A percentile compares a stretch with the other conserved stretches of the same genome.
Conservation (phyloP, 2,797 vertebrate species). For the Fratercula arctica region DNA sequence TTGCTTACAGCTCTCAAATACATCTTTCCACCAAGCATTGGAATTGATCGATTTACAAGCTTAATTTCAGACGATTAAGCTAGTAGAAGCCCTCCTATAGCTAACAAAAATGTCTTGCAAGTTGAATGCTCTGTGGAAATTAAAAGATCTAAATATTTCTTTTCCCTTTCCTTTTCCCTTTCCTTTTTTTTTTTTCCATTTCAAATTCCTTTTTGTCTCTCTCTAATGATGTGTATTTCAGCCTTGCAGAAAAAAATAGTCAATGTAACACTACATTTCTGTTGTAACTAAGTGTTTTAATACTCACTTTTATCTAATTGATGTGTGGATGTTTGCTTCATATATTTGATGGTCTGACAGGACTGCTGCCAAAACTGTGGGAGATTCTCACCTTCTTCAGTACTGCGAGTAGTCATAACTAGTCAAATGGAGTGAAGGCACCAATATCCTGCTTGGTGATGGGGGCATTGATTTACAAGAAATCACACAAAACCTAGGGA, state of each 20-base stretch:
- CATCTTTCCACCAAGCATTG: not conserved
- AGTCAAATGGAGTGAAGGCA: not conserved
- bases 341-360: not conserved
- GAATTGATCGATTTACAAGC: slow-evolving; percentile 42
- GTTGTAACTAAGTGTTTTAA: not conserved
- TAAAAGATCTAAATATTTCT: not conserved
- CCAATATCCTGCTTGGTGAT: not conserved
- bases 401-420: not conserved
- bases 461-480: not conserved
- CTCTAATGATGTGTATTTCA: slow-evolving; percentile 40
- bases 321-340: not conserved
- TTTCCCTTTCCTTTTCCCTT: not conserved
- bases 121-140: slow-evolving; percentile 48
- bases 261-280: not conserved
- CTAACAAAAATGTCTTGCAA: slow-evolving; percentile 43
- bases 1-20: not conserved
- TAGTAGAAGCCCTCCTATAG: not conserved
- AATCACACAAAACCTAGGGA: not conserved
- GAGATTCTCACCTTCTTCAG: not conserved
- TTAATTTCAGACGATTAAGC: slow-evolving; percentile 47
- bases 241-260: slow-evolving; percentile 10
- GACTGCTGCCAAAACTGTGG: not conserved
- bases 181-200: not conserved
- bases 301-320: not conserved
- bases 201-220: slow-evolving; percentile 25